These are phyloP conservation scores for Papilio polytes DNA, from an alignment of 1,140 invertebrate genomes.

Conservation along the genomic window DNA sequence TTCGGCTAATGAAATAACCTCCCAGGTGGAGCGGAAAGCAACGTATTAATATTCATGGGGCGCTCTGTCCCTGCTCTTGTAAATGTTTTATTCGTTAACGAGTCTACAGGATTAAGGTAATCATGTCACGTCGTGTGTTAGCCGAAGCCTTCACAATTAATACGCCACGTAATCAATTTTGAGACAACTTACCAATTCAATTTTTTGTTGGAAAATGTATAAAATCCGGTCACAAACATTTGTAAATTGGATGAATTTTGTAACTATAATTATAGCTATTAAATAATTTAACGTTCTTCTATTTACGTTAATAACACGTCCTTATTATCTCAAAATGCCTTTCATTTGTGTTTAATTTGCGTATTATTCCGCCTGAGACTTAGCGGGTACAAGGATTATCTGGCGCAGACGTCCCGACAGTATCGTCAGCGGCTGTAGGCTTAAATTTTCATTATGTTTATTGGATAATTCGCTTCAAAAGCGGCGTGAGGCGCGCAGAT, in stretches of 20 bases:
- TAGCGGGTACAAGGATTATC: constrained; percentile 71
- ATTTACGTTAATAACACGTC: constrained; percentile 28
- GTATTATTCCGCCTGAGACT: constrained; percentile 66
- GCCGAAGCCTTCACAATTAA: constrained; percentile 69
- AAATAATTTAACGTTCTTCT: not conserved
- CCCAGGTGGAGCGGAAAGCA: constrained; percentile 70
- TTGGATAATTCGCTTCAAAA: constrained; percentile 78
- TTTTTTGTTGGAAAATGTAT: not conserved
- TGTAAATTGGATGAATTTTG: too few species aligned
- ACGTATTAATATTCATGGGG: constrained; percentile 77
- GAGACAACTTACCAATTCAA: constrained; percentile 40
- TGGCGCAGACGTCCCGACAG: constrained; percentile 70
- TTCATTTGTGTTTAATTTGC: constrained; percentile 69
- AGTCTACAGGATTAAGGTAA: constrained; percentile 76
- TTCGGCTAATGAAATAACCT: constrained; percentile 78
- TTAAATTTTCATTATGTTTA: constrained; percentile 84
- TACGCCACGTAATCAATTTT: constrained; percentile 70
- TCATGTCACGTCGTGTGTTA: constrained; percentile 77
- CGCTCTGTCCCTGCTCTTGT: constrained; percentile 64
- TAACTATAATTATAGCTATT: not conserved
- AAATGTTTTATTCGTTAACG: constrained; percentile 83
- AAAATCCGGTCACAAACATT: not conserved
- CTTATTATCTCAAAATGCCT: constrained; percentile 49
- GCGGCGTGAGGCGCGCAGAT: constrained; percentile 73
- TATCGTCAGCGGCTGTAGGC: constrained; percentile 73